Evolutionary conservation across 2,113 vertebrate genomes (phyloP), one percentile per base, ranked within the genome.

Genomic region (pig (Sus scrofa)): DNA sequence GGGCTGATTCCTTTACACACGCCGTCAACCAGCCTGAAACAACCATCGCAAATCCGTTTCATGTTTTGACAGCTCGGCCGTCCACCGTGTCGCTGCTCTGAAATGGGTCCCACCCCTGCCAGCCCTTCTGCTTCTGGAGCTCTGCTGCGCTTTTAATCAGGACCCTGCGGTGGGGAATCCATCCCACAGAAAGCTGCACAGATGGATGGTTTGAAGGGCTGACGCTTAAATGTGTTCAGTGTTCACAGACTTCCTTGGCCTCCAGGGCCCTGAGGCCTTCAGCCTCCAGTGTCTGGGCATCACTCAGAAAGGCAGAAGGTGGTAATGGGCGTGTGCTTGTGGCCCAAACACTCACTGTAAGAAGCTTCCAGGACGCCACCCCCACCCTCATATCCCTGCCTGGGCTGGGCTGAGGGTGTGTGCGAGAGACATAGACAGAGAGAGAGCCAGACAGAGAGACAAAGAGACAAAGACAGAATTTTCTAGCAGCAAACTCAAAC

Each of bases 1-100:
- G 0, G 77, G 56, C 16, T 18, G 52, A 5, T 81, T 67, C 34
- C 86, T 32, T 58, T 0, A 0, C 39, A 6, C 26, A 3, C 0
- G 0, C 6, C 0, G 34, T 9, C 75, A 44, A 44, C 39, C 32
- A 18, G 37, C 52, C 81, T 1, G 3, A 75, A 89, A 67, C 60
- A 19, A 1, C 56, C 77, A 6, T 30, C 0, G 18, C 7, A 6
- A 65, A 78, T 63, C 44, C 3, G 8, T 79, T 78, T 94, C 44
- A 68, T 71, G 0, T 60, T n/a, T 1, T n/a, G 65, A 37, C 26
- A 91, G 32, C 65, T 87, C 62, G 0, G 50, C 56, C 2, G n/a
- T 50, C 82, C 68, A 93, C 75, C n/a, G 0, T 27, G 39, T 86
- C 70, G 74, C 37, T 19, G 27, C 30, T 71, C 86, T 81, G 12